phyloP scores from a whole-genome alignment of 2,797 vertebrate genomes.

The Sebastolobus altivelis region DNA sequence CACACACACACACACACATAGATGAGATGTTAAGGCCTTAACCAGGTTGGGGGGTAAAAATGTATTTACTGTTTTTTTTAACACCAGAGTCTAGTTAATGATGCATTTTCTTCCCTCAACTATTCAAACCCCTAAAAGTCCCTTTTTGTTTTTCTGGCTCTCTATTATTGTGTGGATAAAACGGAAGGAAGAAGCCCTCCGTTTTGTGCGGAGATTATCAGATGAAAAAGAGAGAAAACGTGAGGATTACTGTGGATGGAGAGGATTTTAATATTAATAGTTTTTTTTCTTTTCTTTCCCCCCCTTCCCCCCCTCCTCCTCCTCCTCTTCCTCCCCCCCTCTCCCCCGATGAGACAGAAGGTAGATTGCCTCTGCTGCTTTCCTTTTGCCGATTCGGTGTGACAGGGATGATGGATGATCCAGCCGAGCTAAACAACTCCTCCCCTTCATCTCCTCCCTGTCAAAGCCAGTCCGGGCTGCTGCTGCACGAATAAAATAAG shows the following conservation, averaged over 20 bases:
- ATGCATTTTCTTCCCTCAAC: conserved; percentile 28
- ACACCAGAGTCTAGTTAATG: conserved; percentile 47
- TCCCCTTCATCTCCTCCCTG: conserved; percentile 92
- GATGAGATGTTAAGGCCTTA: conserved; percentile 20
- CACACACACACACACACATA: neutral
- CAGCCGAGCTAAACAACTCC: conserved; percentile 91
- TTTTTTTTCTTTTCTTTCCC: conserved; percentile 70
- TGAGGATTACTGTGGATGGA: conserved; percentile 83
- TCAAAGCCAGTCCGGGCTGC: conserved; percentile 89
- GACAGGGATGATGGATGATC: conserved; percentile 99
- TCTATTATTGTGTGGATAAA: conserved; percentile 67
- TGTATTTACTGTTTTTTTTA: conserved; percentile 29
- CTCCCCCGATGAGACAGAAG: conserved; percentile 91
- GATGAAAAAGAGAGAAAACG: conserved; percentile 79
- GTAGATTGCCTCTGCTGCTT: conserved; percentile 91
- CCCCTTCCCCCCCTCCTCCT: neutral
- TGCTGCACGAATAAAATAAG: conserved; percentile 90
- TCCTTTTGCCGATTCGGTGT: conserved; percentile 92
- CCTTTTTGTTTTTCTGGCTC: conserved; percentile 36
- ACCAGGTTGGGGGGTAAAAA: neutral
- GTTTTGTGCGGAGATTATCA: conserved; percentile 83
- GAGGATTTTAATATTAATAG: conserved; percentile 96
- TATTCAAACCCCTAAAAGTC: conserved; percentile 50
- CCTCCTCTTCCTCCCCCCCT: neutral
- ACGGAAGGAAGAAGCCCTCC: conserved; percentile 79